Conservation (phyloP, 2,797 vertebrate genomes). For the Mormyrus proboscirostris region DNA sequence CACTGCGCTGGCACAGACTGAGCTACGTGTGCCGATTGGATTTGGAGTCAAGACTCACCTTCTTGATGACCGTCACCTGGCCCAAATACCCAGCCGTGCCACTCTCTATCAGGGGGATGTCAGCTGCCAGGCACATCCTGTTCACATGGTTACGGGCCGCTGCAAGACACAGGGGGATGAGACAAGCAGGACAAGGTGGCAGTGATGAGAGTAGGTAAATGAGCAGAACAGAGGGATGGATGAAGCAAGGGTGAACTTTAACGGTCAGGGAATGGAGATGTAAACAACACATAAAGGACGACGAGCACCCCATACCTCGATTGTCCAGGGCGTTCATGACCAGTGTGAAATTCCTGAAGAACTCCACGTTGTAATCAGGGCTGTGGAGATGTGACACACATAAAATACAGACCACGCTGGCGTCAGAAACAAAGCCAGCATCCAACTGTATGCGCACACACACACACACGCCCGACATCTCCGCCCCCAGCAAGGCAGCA, state of each 20-base stretch:
- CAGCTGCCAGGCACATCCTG: slow-evolving; percentile 95
- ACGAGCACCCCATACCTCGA: slow-evolving; percentile 65
- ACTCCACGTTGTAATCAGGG: slow-evolving; percentile 93
- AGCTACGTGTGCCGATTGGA: neutral
- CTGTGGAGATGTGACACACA: slow-evolving; percentile 55
- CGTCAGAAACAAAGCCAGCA: neutral
- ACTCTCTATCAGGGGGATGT: slow-evolving; percentile 92
- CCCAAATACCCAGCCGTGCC: slow-evolving; percentile 95
- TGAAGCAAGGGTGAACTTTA: neutral
- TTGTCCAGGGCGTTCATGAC: slow-evolving; percentile 99
- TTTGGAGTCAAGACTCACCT: slow-evolving; percentile 59
- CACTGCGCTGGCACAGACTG: neutral
- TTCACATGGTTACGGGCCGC: slow-evolving; percentile 96
- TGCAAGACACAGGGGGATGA: slow-evolving; percentile 37
- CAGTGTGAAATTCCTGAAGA: slow-evolving; percentile 87
- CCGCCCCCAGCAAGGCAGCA: neutral
- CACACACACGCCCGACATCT: neutral
- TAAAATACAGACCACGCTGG: neutral
- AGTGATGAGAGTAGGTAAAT: neutral
- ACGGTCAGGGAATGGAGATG: too few species aligned
- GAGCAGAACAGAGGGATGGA: neutral
- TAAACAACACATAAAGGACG: neutral
- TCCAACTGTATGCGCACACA: neutral
- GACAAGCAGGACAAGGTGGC: neutral
- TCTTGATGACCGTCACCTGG: slow-evolving; percentile 96